These are phyloP conservation scores for Hyles euphorbiae DNA, from an alignment of 1,140 invertebrate species.

Conservation along the genomic window DNA sequence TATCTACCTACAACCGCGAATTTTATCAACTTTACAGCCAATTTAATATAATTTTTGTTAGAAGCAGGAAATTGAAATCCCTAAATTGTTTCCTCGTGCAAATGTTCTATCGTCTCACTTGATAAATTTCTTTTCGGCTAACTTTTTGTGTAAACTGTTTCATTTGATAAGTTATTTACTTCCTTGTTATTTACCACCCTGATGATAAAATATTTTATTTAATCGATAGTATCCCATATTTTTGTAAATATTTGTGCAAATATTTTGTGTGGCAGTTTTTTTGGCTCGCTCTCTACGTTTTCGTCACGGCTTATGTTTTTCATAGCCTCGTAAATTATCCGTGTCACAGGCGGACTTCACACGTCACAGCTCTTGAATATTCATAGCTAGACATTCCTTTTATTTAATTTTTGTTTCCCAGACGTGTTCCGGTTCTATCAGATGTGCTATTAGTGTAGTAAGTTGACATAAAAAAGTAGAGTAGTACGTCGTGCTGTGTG, in stretches of 20 bases:
- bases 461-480: constrained; percentile 2
- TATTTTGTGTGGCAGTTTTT: neutral
- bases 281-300: constrained; percentile 1
- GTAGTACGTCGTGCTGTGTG: constrained; percentile 8
- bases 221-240: too few relatives aligned
- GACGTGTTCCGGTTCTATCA: constrained; percentile 5
- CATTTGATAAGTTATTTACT: too few relatives aligned
- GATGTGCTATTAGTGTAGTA: neutral
- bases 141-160: too few relatives aligned
- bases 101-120: neutral
- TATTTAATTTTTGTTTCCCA: constrained; percentile 2
- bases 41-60: neutral
- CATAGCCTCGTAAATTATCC: constrained; percentile 14
- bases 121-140: too few relatives aligned
- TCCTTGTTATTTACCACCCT: too few relatives aligned
- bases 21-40: too few relatives aligned
- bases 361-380: constrained; percentile 1
- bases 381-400: neutral
- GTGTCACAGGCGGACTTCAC: constrained; percentile 4
- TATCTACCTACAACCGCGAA: too few relatives aligned
- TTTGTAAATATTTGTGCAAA: neutral
- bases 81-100: constrained; percentile 11
- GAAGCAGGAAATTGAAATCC: constrained; percentile 14
- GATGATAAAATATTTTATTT: too few relatives aligned
- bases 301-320: neutral